Evolutionary conservation across 2,113 vertebrate genomes (phyloP).

Genomic region (Cynoglossus semilaevis): DNA sequence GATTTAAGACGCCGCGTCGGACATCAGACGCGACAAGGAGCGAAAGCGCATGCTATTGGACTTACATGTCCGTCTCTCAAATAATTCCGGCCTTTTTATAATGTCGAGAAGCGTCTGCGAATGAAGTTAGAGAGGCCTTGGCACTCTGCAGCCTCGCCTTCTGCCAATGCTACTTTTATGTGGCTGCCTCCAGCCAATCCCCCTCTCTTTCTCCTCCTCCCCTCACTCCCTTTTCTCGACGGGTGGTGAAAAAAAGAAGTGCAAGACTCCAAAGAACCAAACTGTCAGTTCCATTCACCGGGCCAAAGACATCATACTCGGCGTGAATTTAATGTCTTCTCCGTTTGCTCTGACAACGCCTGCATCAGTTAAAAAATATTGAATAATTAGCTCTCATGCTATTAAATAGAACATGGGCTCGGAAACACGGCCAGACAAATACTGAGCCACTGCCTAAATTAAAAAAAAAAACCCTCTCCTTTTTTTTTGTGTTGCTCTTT

Average conservation of each 20-base stretch:
- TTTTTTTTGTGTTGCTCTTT: slow-evolving; percentile 22
- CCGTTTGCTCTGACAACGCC: slow-evolving; percentile 46
- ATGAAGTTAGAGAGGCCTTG: slow-evolving; percentile 60
- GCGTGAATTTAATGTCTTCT: slow-evolving; percentile 49
- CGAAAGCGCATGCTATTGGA: slow-evolving; percentile 1
- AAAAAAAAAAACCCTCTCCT: slow-evolving; percentile 6
- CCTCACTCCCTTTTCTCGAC: slow-evolving; percentile 8
- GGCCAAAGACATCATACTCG: slow-evolving; percentile 60
- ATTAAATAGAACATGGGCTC: slow-evolving; percentile 37
- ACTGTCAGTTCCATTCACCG: slow-evolving; percentile 53
- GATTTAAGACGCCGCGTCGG: slow-evolving; percentile 29
- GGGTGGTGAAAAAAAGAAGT: slow-evolving; percentile 32
- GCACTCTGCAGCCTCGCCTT: slow-evolving; percentile 1
- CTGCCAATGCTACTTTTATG: slow-evolving; percentile 48
- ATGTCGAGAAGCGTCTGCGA: slow-evolving; percentile 58
- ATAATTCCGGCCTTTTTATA: slow-evolving; percentile 44
- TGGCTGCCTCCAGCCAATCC: slow-evolving; percentile 29
- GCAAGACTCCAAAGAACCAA: slow-evolving; percentile 38
- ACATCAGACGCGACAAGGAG: neutral
- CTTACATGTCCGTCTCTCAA: slow-evolving; percentile 16
- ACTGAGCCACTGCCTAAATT: slow-evolving; percentile 29
- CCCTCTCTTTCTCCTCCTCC: slow-evolving; percentile 7
- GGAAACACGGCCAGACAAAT: slow-evolving; percentile 39
- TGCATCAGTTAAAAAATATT: slow-evolving; percentile 45
- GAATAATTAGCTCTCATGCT: slow-evolving; percentile 46